Percentiles rank a stretch among this genome's conserved stretches.
These are phyloP conservation scores for Tenthredo amoena DNA, from an alignment of 2,888 invertebrate species.

Conservation along the genomic window DNA sequence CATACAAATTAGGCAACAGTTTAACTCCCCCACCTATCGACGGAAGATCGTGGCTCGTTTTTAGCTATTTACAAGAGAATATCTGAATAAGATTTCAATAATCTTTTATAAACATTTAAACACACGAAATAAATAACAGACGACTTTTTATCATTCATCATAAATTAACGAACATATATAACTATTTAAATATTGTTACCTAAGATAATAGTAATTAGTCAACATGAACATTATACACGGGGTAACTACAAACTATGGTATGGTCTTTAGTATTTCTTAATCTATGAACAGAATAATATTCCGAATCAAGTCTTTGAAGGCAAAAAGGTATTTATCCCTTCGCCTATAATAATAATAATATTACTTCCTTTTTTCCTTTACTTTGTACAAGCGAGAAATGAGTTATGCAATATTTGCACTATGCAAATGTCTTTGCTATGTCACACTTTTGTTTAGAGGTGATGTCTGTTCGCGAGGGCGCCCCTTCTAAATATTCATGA, in stretches of 20 bases:
- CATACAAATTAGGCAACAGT: constrained; percentile 47
- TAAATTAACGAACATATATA: constrained; percentile 52
- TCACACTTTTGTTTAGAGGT: constrained; percentile 39
- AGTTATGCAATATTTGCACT: constrained; percentile 48
- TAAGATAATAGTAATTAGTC: constrained; percentile 51
- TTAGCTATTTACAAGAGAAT: constrained; percentile 48
- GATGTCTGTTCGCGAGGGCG: constrained; percentile 41
- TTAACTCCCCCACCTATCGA: constrained; percentile 28
- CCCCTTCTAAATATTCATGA: constrained; percentile 43
- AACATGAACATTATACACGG: constrained; percentile 51
- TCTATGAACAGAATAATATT: constrained; percentile 57
- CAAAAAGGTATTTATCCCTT: constrained; percentile 28
- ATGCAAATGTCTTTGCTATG: constrained; percentile 51
- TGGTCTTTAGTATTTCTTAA: constrained; percentile 52
- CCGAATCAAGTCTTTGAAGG: constrained; percentile 59
- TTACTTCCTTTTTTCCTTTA: constrained; percentile 36
- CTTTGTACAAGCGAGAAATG: constrained; percentile 50
- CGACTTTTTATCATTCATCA: constrained; percentile 47
- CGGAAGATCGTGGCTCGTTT: constrained; percentile 42
- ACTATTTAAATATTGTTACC: constrained; percentile 51
- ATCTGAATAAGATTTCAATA: constrained; percentile 43
- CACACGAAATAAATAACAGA: constrained; percentile 52
- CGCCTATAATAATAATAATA: constrained; percentile 43
- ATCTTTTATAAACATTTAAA: constrained; percentile 50
- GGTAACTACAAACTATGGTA: constrained; percentile 48